phyloP scores from a whole-genome alignment of 2,888 invertebrate species.

The Drosophila bunnanda region DNA sequence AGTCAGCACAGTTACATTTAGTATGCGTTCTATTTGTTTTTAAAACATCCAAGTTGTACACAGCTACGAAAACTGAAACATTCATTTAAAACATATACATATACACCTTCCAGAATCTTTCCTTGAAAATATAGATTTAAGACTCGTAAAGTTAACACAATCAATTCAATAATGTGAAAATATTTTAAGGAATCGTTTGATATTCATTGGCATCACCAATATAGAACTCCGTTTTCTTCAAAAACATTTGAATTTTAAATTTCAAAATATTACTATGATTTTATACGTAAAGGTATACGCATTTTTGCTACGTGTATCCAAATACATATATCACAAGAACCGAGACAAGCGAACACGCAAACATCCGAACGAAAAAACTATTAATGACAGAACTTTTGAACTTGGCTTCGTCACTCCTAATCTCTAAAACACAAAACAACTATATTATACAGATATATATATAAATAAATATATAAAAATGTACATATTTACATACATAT shows the following conservation, averaged over 20 bases:
- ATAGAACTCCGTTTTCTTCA: no score
- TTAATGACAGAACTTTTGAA: constrained; percentile 59
- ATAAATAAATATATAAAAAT: neutral
- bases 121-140: neutral
- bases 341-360: constrained; percentile 13
- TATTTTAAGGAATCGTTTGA: no score
- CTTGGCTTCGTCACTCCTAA: constrained; percentile 65
- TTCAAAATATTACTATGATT: no score
- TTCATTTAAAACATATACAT: neutral
- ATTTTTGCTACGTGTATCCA: constrained; percentile 1
- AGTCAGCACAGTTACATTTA: constrained; percentile 28
- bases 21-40: constrained; percentile 65
- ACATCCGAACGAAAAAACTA: constrained; percentile 11
- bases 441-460: neutral
- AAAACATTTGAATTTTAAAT: no score
- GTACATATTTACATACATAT: neutral
- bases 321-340: neutral
- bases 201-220: no score
- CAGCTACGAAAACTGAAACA: neutral
- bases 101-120: neutral
- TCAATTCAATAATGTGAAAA: neutral
- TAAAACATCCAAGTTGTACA: constrained; percentile 58
- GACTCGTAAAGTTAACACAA: neutral
- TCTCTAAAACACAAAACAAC: constrained; percentile 1
- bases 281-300: no score